Evolutionary conservation across 2,888 invertebrate species (phyloP).

Genomic region (Caenorhabditis drosophilae): DNA sequence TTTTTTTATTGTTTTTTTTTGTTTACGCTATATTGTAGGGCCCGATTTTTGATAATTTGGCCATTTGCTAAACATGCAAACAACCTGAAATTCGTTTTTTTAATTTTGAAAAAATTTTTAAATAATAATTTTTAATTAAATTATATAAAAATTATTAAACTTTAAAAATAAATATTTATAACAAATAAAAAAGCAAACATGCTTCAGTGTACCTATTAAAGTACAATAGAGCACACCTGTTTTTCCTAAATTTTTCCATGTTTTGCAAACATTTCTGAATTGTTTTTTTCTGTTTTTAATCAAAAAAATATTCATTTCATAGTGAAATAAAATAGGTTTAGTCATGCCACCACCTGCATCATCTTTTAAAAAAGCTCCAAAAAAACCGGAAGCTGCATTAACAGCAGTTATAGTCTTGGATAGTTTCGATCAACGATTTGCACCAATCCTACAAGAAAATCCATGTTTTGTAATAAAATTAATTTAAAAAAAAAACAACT

Average conservation of each 20-base stretch:
- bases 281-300: too few relatives aligned
- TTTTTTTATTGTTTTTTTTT: not conserved
- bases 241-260: not conserved
- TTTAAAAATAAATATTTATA: too few relatives aligned
- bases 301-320: too few relatives aligned
- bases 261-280: not conserved
- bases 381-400: conserved; percentile 33
- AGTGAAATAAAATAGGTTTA: too few relatives aligned
- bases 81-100: too few relatives aligned
- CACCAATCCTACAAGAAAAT: conserved; percentile 23
- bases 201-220: too few relatives aligned
- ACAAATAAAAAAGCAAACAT: too few relatives aligned
- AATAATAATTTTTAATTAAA: too few relatives aligned
- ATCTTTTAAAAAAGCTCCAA: conserved; percentile 26
- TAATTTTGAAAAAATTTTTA: too few relatives aligned
- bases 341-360: conserved; percentile 33
- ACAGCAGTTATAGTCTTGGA: conserved; percentile 46
- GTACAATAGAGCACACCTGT: not conserved
- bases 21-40: conserved; percentile 44
- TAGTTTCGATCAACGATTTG: conserved; percentile 41
- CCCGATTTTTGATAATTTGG: conserved; percentile 5
- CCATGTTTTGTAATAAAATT: conserved; percentile 15
- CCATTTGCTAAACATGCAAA: too few relatives aligned
- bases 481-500: not conserved
- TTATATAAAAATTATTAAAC: too few relatives aligned